phyloP scores from a whole-genome alignment of 2,797 vertebrate species.

The Chelon labrosus region DNA sequence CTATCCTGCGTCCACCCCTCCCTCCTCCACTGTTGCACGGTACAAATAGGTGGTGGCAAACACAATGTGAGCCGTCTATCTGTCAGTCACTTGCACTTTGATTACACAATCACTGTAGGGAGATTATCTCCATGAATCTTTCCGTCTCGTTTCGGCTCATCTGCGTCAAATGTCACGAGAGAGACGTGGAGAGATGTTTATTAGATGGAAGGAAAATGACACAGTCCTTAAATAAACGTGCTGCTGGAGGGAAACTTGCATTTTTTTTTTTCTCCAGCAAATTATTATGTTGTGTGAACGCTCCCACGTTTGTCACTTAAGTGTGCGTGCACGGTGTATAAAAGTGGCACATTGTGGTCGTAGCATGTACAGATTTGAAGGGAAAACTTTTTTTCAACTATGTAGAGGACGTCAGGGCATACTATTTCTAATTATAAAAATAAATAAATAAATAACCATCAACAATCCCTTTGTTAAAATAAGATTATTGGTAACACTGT shows the following conservation, averaged over 20 bases:
- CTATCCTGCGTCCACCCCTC: not conserved
- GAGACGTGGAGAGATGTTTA: conserved; percentile 29
- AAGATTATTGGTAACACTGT: conserved; percentile 7
- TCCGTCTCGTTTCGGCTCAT: conserved; percentile 53
- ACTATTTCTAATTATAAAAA: conserved; percentile 8
- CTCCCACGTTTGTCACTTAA: not conserved
- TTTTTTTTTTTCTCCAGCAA: conserved; percentile 5
- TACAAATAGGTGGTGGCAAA: conserved; percentile 19
- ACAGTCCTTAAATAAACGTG: conserved; percentile 19
- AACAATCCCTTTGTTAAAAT: conserved; percentile 5
- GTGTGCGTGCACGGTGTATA: not conserved
- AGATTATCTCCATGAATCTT: conserved; percentile 54
- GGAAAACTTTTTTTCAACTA: not conserved
- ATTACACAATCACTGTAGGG: conserved; percentile 42
- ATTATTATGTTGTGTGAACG: too few relatives aligned
- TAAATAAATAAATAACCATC: conserved; percentile 11
- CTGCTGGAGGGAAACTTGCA: conserved; percentile 29
- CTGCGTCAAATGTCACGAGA: conserved; percentile 55
- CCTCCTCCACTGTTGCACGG: conserved; percentile 2
- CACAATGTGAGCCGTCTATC: conserved; percentile 34
- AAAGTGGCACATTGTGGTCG: not conserved
- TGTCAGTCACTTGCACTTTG: conserved; percentile 42
- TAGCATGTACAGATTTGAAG: not conserved
- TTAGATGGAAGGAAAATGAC: conserved; percentile 27
- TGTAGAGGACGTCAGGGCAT: not conserved